Evolutionary conservation across 2,888 invertebrate species (phyloP).

Genomic region (Eupithecia dodoneata): DNA sequence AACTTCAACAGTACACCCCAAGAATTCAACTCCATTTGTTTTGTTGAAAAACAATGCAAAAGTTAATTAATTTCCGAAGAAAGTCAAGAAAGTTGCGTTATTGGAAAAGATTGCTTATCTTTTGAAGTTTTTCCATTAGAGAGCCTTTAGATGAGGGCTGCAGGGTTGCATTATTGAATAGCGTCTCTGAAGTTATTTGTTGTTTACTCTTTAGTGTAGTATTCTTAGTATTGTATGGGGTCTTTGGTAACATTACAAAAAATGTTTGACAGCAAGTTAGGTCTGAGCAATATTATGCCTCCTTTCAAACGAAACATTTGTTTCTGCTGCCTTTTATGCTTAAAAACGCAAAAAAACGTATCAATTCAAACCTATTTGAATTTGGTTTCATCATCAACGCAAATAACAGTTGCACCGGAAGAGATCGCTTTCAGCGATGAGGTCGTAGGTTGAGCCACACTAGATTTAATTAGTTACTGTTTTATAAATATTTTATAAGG

Average conservation of each 20-base stretch:
- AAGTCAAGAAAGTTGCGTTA: conserved; percentile 37
- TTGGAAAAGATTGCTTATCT: conserved; percentile 36
- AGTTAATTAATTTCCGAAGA: conserved; percentile 41
- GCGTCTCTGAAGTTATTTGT: neutral
- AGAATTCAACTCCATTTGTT: conserved; percentile 32
- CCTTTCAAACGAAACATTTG: neutral
- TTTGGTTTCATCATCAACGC: no score
- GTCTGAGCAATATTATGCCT: neutral
- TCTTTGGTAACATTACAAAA: neutral
- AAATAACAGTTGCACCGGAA: no score
- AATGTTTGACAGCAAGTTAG: neutral
- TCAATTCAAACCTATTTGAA: neutral
- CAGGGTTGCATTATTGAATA: conserved; percentile 14
- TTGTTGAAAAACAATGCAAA: conserved; percentile 39
- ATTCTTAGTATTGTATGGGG: neutral
- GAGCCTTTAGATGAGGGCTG: neutral
- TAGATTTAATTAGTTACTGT: no score
- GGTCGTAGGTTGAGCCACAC: no score
- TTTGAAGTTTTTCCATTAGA: conserved; percentile 22
- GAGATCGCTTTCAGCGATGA: no score
- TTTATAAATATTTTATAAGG: no score
- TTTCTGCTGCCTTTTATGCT: neutral
- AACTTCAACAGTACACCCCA: conserved; percentile 13
- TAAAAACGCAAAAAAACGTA: neutral
- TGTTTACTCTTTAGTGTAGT: neutral